Percentiles rank a stretch among this genome's conserved stretches.
Evolutionary conservation across 1,140 invertebrate genomes (phyloP).

Genomic region (Drosophila miranda): DNA sequence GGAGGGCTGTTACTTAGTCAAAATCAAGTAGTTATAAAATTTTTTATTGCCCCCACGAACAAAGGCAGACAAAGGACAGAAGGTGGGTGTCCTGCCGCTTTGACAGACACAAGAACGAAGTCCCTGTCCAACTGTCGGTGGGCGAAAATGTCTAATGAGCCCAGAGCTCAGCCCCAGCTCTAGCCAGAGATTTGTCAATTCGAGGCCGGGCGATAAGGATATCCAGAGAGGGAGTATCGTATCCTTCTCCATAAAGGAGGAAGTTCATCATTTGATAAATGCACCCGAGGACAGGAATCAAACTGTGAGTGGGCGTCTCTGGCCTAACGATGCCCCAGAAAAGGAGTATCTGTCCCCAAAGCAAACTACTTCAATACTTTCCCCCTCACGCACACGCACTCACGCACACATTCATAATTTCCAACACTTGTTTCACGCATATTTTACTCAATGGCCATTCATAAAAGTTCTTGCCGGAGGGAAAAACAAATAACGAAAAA

Average conservation of each 20-base stretch:
- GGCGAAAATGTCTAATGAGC: slow-evolving; percentile 62
- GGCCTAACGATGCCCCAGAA: no score
- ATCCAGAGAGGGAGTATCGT: no score
- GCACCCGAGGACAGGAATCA: neutral
- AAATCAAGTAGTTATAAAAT: slow-evolving; percentile 74
- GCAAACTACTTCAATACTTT: slow-evolving; percentile 43
- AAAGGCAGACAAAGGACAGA: slow-evolving; percentile 56
- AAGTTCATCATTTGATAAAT: slow-evolving; percentile 3
- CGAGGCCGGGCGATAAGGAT: slow-evolving; percentile 45
- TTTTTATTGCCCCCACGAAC: slow-evolving; percentile 55
- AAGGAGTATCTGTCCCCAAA: slow-evolving; percentile 7
- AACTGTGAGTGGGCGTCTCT: slow-evolving; percentile 1
- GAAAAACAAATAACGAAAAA: slow-evolving; percentile 61
- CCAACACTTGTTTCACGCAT: slow-evolving; percentile 62
- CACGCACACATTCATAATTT: slow-evolving; percentile 50
- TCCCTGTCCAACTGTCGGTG: slow-evolving; percentile 14
- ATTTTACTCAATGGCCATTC: slow-evolving; percentile 70
- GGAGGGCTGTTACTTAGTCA: slow-evolving; percentile 67
- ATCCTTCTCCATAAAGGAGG: no score
- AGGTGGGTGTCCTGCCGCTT: slow-evolving; percentile 20
- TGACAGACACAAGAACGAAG: slow-evolving; percentile 41
- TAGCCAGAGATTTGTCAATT: slow-evolving; percentile 64
- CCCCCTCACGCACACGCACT: neutral
- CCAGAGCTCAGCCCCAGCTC: slow-evolving; percentile 49
- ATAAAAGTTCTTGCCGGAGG: slow-evolving; percentile 27